Base-by-base conservation (phyloP, 2,113 vertebrate species). In the Phrynosoma platyrhinos region DNA sequence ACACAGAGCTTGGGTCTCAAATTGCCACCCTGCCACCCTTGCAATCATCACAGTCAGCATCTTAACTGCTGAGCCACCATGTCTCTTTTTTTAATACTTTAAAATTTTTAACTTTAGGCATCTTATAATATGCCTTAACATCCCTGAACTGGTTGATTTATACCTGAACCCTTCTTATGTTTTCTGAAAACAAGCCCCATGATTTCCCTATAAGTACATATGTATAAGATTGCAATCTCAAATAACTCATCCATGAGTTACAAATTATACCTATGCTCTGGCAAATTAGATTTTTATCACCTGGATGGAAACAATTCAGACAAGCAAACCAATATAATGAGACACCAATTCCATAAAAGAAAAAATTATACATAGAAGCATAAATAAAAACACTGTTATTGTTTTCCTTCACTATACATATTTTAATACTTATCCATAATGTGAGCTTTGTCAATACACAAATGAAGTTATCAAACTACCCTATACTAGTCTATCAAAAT, bases 91-190 rank as follows among this genome's bases (percentile, higher is more conserved):
- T 36, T 36, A 36, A 36, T 36, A 36, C 36, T 36, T 36, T 36
- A 36, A 36, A 36, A 1, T 36, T 36, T 36, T 36, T 36, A 64
- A 81, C 91, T 95, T 92, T 92, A 95, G 91, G 91, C 20, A 66
- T 91, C 91, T 89, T 87, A 52, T 92, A 69, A 93, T 86, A 94
- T 79, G 85, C 90, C 90, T 94, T 93, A 79, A 92, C 84, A 94
- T 81, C 87, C 92, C 91, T 94, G 85, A 92, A 94, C 87, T 92
- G 93, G 79, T 89, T 94, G 95, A 78, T 40, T 47, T 52, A 78
- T 16, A 27, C 36, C 36, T 36, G 36, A 53, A 16, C n/a, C 4
- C 77, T 55, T 25, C 52, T 25, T 20, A 55, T 36, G 30, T 18
- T 62, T 80, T 58, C 78, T 80, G 18, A 58, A 79, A 58, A 10